Conservation (phyloP, 1,140 invertebrate genomes). For the Caenorhabditis elegans region WBcel235 BX284606.5:5144501-5145000, state of each 20-base stretch:
- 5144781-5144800: not conserved
- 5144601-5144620: too few species aligned
- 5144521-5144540: too few species aligned
- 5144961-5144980: constrained; percentile 55
- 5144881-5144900: constrained; percentile 37
- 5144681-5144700: constrained; percentile 37
- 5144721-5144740: constrained; percentile 35
- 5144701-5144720: constrained; percentile 29
- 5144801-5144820: not conserved
- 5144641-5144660: constrained; percentile 23
- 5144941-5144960: constrained; percentile 48
- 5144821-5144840: constrained; percentile 35
- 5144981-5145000: constrained; percentile 59
- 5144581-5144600: too few species aligned
- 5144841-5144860: constrained; percentile 18
- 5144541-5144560: too few species aligned
- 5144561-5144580: too few species aligned
- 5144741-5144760: constrained; percentile 23
- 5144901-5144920: constrained; percentile 34
- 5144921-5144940: not conserved
- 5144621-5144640: too few species aligned
- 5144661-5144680: constrained; percentile 28
- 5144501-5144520: too few species aligned
- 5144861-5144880: constrained; percentile 8
- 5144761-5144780: constrained; percentile 34